Evolutionary conservation across 2,888 invertebrate genomes (phyloP), one percentile per base, ranked within the genome.

Genomic region (Thyatira batis): DNA sequence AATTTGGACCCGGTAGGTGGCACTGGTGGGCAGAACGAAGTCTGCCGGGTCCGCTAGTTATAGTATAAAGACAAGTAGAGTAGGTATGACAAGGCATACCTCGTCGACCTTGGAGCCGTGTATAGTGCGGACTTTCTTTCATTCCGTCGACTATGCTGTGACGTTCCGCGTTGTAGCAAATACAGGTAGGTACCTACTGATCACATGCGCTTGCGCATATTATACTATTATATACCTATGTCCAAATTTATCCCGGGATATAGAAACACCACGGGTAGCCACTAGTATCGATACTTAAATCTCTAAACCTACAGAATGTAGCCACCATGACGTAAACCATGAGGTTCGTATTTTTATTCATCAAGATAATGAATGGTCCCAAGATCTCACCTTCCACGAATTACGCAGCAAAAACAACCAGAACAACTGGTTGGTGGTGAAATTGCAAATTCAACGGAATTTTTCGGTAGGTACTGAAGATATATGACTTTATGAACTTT

Each of bases 401-500:
- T n/a, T 49, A 48, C 33, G 56, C 11, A 39, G 45, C 53, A 54
- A 57, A 56, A 62, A 67, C 54, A 17, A 59, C 53, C 13, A 23
- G 56, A 52, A 48, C 9, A 44, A 56, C 65, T 43, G 55, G 54
- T 61, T 4, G 20, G 45, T 43, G 51, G 69, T 56, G 61, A 70
- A 63, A 68, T 56, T 64, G 58, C 46, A 33, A 51, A 60, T 50
- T 60, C 55, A 17, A 58, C 53, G 52, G 54, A 59, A 51, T 45
- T 52, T 45, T 23, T 51, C 44, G 52, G 45, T 60, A 5, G 6
- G 13, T 39, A 39, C 1, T 17, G n/a, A 13, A 39, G 13, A 13
- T n/a, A 33, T 33, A 33, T 39, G 39, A 39, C 17, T 5, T 17
- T 17, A 0, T n/a, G n/a, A n/a, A n/a, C n/a, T n/a, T n/a, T n/a